These are phyloP conservation scores for Pollenia amentaria DNA, from an alignment of 2,888 invertebrate species.

Conservation along the genomic window DNA sequence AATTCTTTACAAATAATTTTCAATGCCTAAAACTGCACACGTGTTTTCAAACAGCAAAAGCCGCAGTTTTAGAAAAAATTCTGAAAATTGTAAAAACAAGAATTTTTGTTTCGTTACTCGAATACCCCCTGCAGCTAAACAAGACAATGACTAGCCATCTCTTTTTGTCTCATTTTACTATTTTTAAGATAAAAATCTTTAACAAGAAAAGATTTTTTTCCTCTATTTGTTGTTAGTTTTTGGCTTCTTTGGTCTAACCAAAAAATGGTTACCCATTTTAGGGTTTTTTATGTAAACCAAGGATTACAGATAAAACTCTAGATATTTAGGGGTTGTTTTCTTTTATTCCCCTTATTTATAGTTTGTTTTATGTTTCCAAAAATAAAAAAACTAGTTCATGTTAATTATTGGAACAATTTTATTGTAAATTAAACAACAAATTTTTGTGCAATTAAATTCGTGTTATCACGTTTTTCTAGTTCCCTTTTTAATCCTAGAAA, in stretches of 20 bases:
- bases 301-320: slow-evolving; percentile 24
- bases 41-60: slow-evolving; percentile 68
- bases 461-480: slow-evolving; percentile 37
- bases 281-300: slow-evolving; percentile 42
- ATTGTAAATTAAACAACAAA: background rate
- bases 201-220: slow-evolving; percentile 24
- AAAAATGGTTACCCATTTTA: slow-evolving; percentile 67
- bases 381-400: background rate
- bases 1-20: background rate
- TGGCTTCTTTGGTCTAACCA: slow-evolving; percentile 66
- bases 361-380: slow-evolving; percentile 10
- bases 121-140: slow-evolving; percentile 52
- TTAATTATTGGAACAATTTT: slow-evolving; percentile 5
- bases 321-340: slow-evolving; percentile 57
- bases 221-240: slow-evolving; percentile 40
- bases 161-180: slow-evolving; percentile 2
- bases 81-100: background rate
- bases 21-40: slow-evolving; percentile 56
- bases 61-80: slow-evolving; percentile 51
- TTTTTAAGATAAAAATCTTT: slow-evolving; percentile 59
- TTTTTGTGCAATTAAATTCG: slow-evolving; percentile 14
- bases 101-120: background rate
- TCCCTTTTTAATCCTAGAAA: slow-evolving; percentile 2
- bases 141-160: background rate
- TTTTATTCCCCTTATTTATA: slow-evolving; percentile 13